Conservation (phyloP, 2,888 invertebrate species). For the Spilarctia lutea region DNA sequence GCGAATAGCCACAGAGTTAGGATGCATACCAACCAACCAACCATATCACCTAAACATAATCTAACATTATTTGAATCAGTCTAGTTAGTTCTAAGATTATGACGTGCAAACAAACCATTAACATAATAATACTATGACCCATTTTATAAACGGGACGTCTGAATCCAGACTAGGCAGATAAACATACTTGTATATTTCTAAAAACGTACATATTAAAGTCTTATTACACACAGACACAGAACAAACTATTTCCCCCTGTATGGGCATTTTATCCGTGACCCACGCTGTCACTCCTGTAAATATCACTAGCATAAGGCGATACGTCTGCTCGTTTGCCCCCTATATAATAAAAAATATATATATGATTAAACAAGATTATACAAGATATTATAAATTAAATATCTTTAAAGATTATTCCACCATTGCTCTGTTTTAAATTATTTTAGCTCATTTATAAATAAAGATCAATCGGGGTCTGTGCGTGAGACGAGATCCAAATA, state of each 20-base stretch:
- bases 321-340: no score
- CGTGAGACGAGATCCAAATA: slow-evolving; percentile 7
- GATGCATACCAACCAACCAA: no score
- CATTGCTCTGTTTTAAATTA: not conserved
- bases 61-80: not conserved
- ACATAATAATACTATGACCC: not conserved
- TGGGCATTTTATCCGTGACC: no score
- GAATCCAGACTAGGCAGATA: no score
- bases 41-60: not conserved
- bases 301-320: no score
- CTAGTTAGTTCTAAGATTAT: not conserved
- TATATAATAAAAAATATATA: no score
- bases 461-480: not conserved
- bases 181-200: no score
- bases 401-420: not conserved
- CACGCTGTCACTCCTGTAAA: no score
- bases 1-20: not conserved
- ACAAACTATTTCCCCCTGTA: no score
- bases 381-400: not conserved
- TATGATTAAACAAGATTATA: not conserved
- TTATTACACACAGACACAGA: no score
- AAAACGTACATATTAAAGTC: no score
- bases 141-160: no score
- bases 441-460: not conserved
- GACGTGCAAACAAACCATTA: not conserved